Base-by-base conservation (phyloP, 2,797 vertebrate species). In the Pangasius larnaudii region DNA sequence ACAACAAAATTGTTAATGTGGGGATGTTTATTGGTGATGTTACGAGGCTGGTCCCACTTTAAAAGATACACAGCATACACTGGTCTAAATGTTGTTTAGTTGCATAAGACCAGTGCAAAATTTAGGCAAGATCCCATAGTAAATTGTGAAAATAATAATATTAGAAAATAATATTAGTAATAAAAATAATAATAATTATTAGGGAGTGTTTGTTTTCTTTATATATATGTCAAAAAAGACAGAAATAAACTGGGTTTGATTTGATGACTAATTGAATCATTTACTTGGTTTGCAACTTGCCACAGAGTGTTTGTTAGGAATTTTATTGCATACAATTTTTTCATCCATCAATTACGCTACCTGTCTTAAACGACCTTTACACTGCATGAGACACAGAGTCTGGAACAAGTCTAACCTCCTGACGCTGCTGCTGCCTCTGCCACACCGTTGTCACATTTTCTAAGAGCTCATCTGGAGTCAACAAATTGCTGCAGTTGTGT, bases 381-480 rank as follows among this genome's bases (percentile, higher is more conserved):
- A 39, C 19, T 11, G 0, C 33, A 3, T 80, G 59, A 58, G 39
- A 83, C 59, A 30, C 39, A 5, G 27, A 63, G 59, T 65, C 59
- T 65, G 79, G 33, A 75, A 56, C 33, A n/a, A 14, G 42, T 49
- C 67, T 61, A 63, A 84, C 80, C 69, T 74, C 33, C 30, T 49
- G 79, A 74, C 67, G 84, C 69, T 67, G 86, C 86, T n/a, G 77
- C 71, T 87, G 82, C 85, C 77, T 63, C 71, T 80, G 80, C 59
- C 83, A 87, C 78, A 46, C 74, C 30, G 30, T 36, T 71, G 83
- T 87, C 33, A n/a, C 49, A 36, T 59, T 80, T 80, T 39, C 65
- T 49, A 78, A 88, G 81, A 56, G 82, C 86, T 87, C 79, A 91
- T 85, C 88, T 78, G 33, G 81, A 85, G 82, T 84, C 77, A 74